phyloP scores from a whole-genome alignment of 2,113 vertebrate species.

The Tetrax tetrax region DNA sequence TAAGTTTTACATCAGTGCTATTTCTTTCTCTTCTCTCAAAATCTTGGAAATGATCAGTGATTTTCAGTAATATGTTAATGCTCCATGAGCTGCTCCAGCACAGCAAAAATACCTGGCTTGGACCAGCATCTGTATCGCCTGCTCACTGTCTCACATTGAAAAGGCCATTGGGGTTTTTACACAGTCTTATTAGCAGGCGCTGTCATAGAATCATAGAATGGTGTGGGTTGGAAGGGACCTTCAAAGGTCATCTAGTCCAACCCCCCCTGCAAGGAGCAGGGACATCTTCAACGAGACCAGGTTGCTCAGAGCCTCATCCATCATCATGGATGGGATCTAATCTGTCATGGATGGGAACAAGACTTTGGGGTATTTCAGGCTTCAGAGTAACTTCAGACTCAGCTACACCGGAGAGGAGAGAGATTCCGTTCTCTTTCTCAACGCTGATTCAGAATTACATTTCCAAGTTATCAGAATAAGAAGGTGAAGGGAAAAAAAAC shows the following conservation, averaged over 20 bases:
- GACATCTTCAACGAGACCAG: no score
- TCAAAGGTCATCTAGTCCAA: no score
- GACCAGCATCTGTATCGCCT: accelerated
- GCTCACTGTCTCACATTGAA: neutral
- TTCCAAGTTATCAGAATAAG: neutral
- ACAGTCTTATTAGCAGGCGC: neutral
- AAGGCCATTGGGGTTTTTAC: neutral
- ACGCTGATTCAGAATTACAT: neutral
- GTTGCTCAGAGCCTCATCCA: no score
- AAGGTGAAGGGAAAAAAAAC: neutral
- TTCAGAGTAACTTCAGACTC: neutral
- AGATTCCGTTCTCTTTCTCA: neutral
- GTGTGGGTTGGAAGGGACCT: no score
- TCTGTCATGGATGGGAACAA: neutral
- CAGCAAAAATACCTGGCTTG: neutral
- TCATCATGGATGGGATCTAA: no score
- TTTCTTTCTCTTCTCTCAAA: neutral
- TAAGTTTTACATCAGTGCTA: neutral
- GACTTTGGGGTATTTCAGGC: neutral
- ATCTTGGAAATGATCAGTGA: neutral
- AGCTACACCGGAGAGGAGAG: neutral
- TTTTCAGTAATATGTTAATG: neutral
- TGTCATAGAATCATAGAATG: no score
- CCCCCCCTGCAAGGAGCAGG: no score
- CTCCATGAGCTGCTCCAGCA: neutral